These are phyloP conservation scores for Dryas iulia DNA, from an alignment of 1,140 invertebrate genomes.

Conservation along the genomic window DNA sequence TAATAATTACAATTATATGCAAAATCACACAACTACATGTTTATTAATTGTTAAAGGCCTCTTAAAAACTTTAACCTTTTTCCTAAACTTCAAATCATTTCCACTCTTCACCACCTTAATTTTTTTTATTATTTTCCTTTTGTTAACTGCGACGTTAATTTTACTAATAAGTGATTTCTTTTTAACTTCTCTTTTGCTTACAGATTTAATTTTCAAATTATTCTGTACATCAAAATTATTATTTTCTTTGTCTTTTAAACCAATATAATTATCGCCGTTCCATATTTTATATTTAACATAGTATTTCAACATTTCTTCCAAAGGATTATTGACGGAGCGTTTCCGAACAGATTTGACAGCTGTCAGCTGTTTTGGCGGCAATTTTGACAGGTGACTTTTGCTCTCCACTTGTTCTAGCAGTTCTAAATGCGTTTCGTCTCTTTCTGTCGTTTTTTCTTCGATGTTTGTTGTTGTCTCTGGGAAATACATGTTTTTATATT, in stretches of 20 bases:
- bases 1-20: too few species aligned
- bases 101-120: neutral
- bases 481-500: neutral
- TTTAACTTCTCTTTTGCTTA: constrained; percentile 8
- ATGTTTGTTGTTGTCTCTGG: constrained; percentile 12
- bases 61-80: neutral
- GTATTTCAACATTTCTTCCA: constrained; percentile 50
- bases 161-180: neutral
- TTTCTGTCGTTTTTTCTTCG: constrained; percentile 9
- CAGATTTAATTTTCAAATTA: constrained; percentile 25
- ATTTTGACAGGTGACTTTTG: constrained; percentile 15
- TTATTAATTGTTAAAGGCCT: too few species aligned
- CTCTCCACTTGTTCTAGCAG: constrained; percentile 38
- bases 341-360: constrained; percentile 32
- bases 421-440: constrained; percentile 21
- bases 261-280: constrained; percentile 28
- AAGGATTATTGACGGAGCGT: constrained; percentile 42
- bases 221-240: constrained; percentile 43
- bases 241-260: constrained; percentile 22
- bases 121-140: neutral
- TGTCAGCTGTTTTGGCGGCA: constrained; percentile 19
- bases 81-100: neutral
- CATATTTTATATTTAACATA: constrained; percentile 61
- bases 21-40: too few species aligned
- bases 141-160: neutral